Conservation (phyloP, 2,888 invertebrate species). For the Folsomia candida region DNA sequence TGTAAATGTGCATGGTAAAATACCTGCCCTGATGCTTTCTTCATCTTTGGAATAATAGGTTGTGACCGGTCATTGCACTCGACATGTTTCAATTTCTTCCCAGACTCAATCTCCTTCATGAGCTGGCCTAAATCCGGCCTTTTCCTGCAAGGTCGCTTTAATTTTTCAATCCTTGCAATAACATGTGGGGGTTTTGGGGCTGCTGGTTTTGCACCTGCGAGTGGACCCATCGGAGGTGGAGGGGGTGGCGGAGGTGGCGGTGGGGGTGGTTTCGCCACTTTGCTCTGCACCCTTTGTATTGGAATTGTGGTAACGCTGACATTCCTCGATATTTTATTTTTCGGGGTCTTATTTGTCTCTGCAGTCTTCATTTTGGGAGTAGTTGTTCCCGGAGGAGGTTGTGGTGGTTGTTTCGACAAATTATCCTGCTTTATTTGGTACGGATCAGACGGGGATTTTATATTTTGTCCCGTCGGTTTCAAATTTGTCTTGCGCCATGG, state of each 20-base stretch:
- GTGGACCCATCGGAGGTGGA: not conserved
- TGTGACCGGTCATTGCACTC: slow-evolving; percentile 77
- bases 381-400: slow-evolving; percentile 21
- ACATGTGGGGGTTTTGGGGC: slow-evolving; percentile 29
- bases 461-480: slow-evolving; percentile 18
- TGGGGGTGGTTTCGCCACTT: slow-evolving; percentile 41
- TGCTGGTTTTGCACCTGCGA: slow-evolving; percentile 9
- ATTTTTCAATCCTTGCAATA: slow-evolving; percentile 20
- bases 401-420: not conserved
- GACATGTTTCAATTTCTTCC: slow-evolving; percentile 74
- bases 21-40: slow-evolving; percentile 50
- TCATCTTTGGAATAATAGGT: slow-evolving; percentile 57
- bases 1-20: not conserved
- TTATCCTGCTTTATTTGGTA: not conserved
- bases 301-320: slow-evolving; percentile 26
- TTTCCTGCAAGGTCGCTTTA: slow-evolving; percentile 58
- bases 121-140: slow-evolving; percentile 74
- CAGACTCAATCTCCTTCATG: slow-evolving; percentile 78
- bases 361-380: not conserved
- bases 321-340: not conserved
- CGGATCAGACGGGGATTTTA: not conserved
- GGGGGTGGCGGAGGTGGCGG: slow-evolving; percentile 28
- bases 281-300: slow-evolving; percentile 15
- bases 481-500: slow-evolving; percentile 42
- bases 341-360: too few relatives aligned